phyloP scores from a whole-genome alignment of 2,113 vertebrate species.

The Ellobius talpinus region DNA sequence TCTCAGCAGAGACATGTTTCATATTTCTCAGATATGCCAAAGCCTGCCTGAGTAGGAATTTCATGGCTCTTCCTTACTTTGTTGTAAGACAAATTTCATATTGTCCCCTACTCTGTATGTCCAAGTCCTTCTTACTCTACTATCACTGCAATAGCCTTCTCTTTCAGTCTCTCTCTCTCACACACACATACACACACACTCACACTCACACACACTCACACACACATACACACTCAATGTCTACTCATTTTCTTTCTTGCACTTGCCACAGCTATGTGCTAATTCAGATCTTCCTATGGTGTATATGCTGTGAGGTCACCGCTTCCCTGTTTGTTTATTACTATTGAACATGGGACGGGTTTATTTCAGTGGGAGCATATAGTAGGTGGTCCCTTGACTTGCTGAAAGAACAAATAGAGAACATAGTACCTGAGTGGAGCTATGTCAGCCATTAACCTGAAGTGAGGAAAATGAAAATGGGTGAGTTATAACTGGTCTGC shows the following conservation, averaged over 20 bases:
- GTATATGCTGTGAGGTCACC: background rate
- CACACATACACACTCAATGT: no score
- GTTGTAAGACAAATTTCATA: no score
- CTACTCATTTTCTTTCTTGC: background rate
- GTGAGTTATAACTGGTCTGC: background rate
- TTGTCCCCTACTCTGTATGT: rapidly evolving
- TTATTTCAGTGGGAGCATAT: background rate
- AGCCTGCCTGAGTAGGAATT: background rate
- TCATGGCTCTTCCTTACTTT: background rate
- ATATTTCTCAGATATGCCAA: background rate
- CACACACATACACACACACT: no score
- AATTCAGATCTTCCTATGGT: background rate
- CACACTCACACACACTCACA: no score
- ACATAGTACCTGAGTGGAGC: background rate
- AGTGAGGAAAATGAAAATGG: background rate
- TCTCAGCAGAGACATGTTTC: background rate
- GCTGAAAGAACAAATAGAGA: background rate
- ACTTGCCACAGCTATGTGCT: background rate
- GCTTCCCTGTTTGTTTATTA: background rate
- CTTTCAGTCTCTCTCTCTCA: background rate
- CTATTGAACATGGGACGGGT: rapidly evolving
- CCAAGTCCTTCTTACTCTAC: background rate
- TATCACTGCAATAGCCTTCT: background rate
- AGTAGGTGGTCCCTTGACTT: background rate
- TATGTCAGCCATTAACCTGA: background rate